Conservation (phyloP, 2,888 invertebrate species). For the Notodonta ziczac region DNA sequence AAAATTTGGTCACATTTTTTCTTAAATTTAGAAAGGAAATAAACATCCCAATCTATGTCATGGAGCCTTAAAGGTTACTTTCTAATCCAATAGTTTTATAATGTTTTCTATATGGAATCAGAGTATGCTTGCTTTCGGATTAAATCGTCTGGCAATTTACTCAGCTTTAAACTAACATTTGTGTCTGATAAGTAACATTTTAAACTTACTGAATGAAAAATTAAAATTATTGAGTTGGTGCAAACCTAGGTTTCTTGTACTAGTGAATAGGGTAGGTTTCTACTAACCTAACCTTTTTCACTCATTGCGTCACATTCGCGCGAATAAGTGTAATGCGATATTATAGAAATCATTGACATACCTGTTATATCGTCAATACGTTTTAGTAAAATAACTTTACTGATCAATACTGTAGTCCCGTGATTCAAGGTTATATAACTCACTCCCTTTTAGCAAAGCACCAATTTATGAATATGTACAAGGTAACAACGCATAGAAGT, state of each 20-base stretch:
- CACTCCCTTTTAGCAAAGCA: conserved; percentile 65
- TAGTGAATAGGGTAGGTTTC: too few species aligned
- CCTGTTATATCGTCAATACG: conserved; percentile 47
- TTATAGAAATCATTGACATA: conserved; percentile 36
- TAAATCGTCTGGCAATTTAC: not conserved
- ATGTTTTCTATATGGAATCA: not conserved
- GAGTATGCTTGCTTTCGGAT: conserved; percentile 4
- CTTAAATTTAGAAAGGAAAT: conserved; percentile 27
- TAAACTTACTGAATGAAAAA: too few species aligned
- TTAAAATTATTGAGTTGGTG: too few species aligned
- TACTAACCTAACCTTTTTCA: conserved; percentile 34
- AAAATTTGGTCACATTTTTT: not conserved
- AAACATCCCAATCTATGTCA: conserved; percentile 10
- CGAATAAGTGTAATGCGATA: conserved; percentile 7
- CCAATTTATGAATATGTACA: conserved; percentile 47
- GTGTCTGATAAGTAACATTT: too few species aligned
- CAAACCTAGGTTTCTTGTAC: too few species aligned
- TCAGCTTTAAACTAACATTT: not conserved
- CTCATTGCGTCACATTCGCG: conserved; percentile 28
- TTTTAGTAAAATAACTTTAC: conserved; percentile 41
- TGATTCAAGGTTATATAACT: conserved; percentile 85
- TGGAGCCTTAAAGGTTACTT: conserved; percentile 21
- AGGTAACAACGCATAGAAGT: conserved; percentile 43
- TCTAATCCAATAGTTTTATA: conserved; percentile 14
- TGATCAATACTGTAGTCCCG: conserved; percentile 80